These are phyloP conservation scores for Parnassius smintheus DNA, from an alignment of 2,888 invertebrate genomes.

Conservation along the genomic window DNA sequence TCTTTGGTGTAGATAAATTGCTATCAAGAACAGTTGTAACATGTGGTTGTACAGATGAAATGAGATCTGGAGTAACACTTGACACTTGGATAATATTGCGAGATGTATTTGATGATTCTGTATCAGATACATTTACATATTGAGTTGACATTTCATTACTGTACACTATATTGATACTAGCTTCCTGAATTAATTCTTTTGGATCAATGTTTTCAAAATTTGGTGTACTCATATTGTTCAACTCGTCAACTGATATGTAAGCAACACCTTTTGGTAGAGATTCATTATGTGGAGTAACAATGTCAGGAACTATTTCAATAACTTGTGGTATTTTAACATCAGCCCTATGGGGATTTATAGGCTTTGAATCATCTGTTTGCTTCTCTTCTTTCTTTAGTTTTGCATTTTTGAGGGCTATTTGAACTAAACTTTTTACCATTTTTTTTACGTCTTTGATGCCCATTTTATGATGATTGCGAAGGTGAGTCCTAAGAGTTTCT, in stretches of 20 bases:
- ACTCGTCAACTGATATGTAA: constrained; percentile 70
- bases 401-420: constrained; percentile 68
- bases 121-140: constrained; percentile 59
- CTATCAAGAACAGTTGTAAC: constrained; percentile 38
- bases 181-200: constrained; percentile 74
- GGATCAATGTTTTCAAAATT: constrained; percentile 74
- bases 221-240: constrained; percentile 72
- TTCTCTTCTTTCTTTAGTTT: constrained; percentile 66
- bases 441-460: constrained; percentile 80
- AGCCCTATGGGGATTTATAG: constrained; percentile 38
- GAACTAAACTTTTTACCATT: constrained; percentile 79
- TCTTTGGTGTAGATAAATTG: constrained; percentile 39
- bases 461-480: constrained; percentile 86
- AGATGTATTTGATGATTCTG: constrained; percentile 42
- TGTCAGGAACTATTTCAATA: constrained; percentile 72
- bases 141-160: constrained; percentile 64
- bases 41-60: constrained; percentile 62
- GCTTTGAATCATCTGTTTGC: constrained; percentile 35
- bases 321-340: constrained; percentile 70
- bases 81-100: constrained; percentile 62
- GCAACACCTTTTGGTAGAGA: constrained; percentile 66
- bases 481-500: constrained; percentile 83
- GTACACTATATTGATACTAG: constrained; percentile 75
- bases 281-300: constrained; percentile 49
- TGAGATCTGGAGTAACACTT: constrained; percentile 67